Percentiles rank a stretch among this genome's conserved stretches.
phyloP scores from a whole-genome alignment of 2,888 invertebrate genomes.

The Ennomos fuscantarius region DNA sequence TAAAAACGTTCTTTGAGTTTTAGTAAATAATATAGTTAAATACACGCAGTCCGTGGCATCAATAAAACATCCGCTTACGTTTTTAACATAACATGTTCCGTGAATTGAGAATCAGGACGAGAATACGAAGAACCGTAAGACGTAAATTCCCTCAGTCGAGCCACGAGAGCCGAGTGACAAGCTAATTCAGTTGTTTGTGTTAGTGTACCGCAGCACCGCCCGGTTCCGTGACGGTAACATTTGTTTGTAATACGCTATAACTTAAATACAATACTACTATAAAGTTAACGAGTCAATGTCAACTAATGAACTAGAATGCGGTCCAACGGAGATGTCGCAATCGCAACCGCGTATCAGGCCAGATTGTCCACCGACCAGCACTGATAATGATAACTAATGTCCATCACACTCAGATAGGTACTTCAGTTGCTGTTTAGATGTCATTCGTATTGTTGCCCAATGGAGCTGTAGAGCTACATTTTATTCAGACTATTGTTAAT shows the following conservation, averaged over 20 bases:
- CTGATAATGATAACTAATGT: conserved; percentile 27
- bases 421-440: conserved; percentile 26
- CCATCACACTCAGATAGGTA: conserved; percentile 10
- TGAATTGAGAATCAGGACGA: conserved; percentile 27
- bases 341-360: conserved; percentile 13
- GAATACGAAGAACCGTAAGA: conserved; percentile 27
- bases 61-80: conserved; percentile 20
- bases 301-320: conserved; percentile 15
- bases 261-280: conserved; percentile 2
- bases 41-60: conserved; percentile 17
- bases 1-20: conserved; percentile 41
- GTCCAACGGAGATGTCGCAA: conserved; percentile 22
- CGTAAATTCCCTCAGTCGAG: conserved; percentile 22
- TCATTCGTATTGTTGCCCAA: conserved; percentile 9
- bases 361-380: conserved; percentile 8
- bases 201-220: conserved; percentile 1
- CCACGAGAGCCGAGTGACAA: conserved; percentile 2
- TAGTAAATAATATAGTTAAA: conserved; percentile 22
- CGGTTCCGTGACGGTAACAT: conserved; percentile 13
- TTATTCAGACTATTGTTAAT: too few relatives aligned
- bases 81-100: conserved; percentile 28
- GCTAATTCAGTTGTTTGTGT: conserved; percentile 10
- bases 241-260: too few relatives aligned
- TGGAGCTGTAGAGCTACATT: too few relatives aligned
- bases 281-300: conserved; percentile 14